Base-by-base conservation (phyloP, 2,888 invertebrate species). In the Ophion ellenae region DNA sequence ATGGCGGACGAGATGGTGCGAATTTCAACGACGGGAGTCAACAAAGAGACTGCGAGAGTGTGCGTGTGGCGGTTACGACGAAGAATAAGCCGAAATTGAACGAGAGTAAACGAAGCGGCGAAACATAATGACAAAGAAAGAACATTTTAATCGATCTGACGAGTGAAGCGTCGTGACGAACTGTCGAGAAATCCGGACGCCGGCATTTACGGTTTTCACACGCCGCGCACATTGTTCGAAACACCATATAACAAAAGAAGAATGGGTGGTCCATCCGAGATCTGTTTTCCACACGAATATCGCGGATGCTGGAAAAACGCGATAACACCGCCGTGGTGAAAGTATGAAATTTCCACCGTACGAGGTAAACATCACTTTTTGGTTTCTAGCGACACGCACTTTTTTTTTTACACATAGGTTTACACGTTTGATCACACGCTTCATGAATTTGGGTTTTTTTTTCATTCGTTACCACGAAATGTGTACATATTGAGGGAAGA, bases 331-430 rank as follows among this genome's bases (percentile, higher is more conserved):
- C 14, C n/a, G 11, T 4, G 66, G 17, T 79, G 75, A 75, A 61
- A 85, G 61, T 40, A 85, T 85, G 85, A 82, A 80, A 75, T 47
- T 67, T 82, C 76, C 82, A 82, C 75, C 75, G 47, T 79, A 71
- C 78, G 82, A 85, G 85, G 85, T 85, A 61, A 75, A 82, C 45
- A 47, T n/a, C 20, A 9, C 40, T 40, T 67, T 61, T 67, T 61
- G 40, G 57, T 67, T 67, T 57, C 32, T 66, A 47, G 5, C 36
- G 32, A 66, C 53, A 59, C 28, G 66, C 24, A 36, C 17, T 47
- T 20, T 45, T 20, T 45, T 20, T 24, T 59, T 9, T n/a, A 57
- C 20, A 66, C 53, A 66, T 36, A 28, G 10, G 24, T 20, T 36
- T 61, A 61, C 36, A 74, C 61, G 14, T 74, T 74, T 20, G 14